Percentiles rank a stretch among this genome's conserved stretches.
phyloP scores from a whole-genome alignment of 2,113 vertebrate species.

The Phalacrocorax carbo region DNA sequence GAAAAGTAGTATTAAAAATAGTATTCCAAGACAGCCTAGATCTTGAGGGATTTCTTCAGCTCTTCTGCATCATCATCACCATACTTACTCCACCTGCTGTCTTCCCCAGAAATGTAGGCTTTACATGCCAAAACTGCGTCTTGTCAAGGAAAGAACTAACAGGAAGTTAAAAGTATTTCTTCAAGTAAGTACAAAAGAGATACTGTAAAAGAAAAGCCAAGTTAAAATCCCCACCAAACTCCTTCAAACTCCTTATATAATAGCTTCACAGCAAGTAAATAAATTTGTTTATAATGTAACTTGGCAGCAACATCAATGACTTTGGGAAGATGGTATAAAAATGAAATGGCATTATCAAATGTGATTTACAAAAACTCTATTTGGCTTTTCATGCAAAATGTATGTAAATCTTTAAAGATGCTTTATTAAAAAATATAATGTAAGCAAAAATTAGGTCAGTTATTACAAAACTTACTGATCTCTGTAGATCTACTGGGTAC shows the following conservation, averaged over 20 bases:
- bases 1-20: not conserved
- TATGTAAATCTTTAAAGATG: not conserved
- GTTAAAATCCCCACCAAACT: not conserved
- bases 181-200: not conserved
- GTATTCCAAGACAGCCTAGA: not conserved
- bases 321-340: not conserved
- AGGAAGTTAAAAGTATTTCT: not conserved
- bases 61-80: not conserved
- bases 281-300: not conserved
- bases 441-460: constrained; percentile 37
- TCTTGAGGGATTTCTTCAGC: not conserved
- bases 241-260: not conserved
- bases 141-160: not conserved
- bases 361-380: not conserved
- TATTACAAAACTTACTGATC: constrained; percentile 81
- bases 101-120: not conserved
- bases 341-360: not conserved
- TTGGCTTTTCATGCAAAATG: constrained; percentile 12
- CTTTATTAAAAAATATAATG: not conserved
- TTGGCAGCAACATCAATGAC: not conserved
- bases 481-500: constrained; percentile 86
- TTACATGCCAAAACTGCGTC: not conserved
- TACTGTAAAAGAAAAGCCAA: constrained; percentile 4
- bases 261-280: not conserved
- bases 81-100: constrained; percentile 27